phyloP scores from a whole-genome alignment of 2,888 invertebrate genomes.

The Oscheius myriophilus region DNA sequence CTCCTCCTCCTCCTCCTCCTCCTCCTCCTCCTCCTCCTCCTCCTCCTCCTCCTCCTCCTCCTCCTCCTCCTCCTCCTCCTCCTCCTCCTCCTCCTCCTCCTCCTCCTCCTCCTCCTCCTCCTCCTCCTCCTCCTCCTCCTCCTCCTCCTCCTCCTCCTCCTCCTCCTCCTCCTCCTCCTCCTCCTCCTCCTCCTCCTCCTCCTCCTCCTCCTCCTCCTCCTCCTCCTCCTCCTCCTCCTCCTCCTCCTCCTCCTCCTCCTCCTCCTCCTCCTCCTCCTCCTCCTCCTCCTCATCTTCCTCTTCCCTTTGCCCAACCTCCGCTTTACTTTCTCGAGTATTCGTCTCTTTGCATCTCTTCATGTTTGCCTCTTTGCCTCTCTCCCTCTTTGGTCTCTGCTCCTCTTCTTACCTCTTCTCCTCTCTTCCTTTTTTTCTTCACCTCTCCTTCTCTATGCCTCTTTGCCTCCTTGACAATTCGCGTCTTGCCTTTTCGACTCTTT shows the following conservation, averaged over 20 bases:
- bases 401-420: too few species aligned
- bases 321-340: too few species aligned
- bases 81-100: constrained; percentile 8
- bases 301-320: too few species aligned
- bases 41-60: constrained; percentile 1
- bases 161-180: constrained; percentile 6
- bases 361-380: too few species aligned
- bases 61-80: constrained; percentile 3
- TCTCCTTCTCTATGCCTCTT: too few species aligned
- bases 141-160: constrained; percentile 6
- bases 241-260: constrained; percentile 6
- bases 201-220: not conserved
- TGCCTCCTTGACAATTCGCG: too few species aligned
- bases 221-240: constrained; percentile 8
- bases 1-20: constrained; percentile 8
- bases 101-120: constrained; percentile 3
- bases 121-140: constrained; percentile 1
- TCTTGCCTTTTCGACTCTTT: too few species aligned
- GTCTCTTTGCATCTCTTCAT: too few species aligned
- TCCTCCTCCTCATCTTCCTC: not conserved
- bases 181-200: constrained; percentile 5
- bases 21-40: constrained; percentile 3
- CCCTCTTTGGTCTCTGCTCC: too few species aligned
- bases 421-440: too few species aligned
- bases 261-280: constrained; percentile 4